Base-by-base conservation (phyloP, 1,140 invertebrate genomes). In the Lanistes nyassanus region DNA sequence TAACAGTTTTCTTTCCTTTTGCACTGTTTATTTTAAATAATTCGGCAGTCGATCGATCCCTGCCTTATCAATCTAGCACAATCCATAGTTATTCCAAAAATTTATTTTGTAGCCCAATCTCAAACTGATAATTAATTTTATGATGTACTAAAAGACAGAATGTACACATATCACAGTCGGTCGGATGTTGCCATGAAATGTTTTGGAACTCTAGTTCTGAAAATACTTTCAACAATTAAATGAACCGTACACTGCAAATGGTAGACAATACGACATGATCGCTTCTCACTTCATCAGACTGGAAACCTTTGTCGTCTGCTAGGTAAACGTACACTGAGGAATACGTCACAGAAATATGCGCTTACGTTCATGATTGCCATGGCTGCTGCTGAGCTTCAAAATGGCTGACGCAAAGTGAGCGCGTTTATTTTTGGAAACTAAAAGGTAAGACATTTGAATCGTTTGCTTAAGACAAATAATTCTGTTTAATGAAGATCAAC, bases 341-440 rank as follows among this genome's bases (percentile, higher is more conserved):
- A 60, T 55, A 72, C 70, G 70, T 72, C 42, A 42, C 29, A 3
- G n/a, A 42, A 47, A 62, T 42, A 26, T 58, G 70, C 56, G 56
- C 26, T 39, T 9, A 72, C 70, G 70, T 42, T 37, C n/a, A 0
- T n/a, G 55, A 72, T 72, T 72, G 56, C 70, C 70, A 72, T 72
- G 42, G 70, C 55, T 72, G 70, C 70, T 72, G 56, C 31, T 31
- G 21, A 58, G 70, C 70, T 72, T 72, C 55, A 72, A 72, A 72
- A 72, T 72, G 70, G 70, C 70, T 55, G 42, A 47, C 42, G 42
- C 19, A 16, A 47, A 47, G 42, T 47, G 42, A 47, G 2, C 9
- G 9, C 5, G 42, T 16, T 47, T 47, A 47, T 47, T 47, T 47
- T 47, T 47, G 42, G 42, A 9, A 3, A 47, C 42, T 13, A 16